Percentiles rank a stretch among this genome's conserved stretches.
Conservation (phyloP, 2,888 invertebrate species). For the Dryobotodes eremita region DNA sequence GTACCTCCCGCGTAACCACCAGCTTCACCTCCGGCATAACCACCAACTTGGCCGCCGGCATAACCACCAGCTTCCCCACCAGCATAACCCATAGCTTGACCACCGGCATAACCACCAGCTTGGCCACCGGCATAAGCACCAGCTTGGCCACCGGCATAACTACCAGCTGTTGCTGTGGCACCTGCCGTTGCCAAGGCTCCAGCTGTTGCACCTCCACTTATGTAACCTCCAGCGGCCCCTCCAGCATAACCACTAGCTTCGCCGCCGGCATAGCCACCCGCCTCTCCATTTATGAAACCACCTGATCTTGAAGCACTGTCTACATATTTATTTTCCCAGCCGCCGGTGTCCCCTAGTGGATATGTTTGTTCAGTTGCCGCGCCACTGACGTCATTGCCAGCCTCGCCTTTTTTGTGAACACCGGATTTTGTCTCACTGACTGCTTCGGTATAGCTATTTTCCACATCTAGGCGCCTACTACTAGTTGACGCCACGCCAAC, state of each 20-base stretch:
- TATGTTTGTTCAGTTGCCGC: background rate
- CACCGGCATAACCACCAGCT: background rate
- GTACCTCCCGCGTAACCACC: background rate
- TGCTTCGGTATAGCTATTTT: background rate
- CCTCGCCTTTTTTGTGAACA: background rate
- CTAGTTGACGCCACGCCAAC: constrained; percentile 8
- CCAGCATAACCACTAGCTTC: constrained; percentile 3
- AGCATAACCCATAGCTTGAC: background rate
- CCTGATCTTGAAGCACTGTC: constrained; percentile 11
- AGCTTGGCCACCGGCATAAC: background rate
- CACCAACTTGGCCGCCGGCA: background rate
- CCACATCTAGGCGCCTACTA: background rate
- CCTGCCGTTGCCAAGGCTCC: too few species aligned
- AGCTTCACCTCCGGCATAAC: background rate
- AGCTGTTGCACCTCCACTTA: background rate
- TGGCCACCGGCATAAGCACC: background rate
- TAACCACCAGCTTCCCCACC: background rate
- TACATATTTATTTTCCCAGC: background rate
- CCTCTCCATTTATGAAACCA: constrained; percentile 4
- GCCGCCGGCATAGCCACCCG: constrained; percentile 5
- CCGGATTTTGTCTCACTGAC: background rate
- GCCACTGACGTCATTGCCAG: background rate
- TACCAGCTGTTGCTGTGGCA: too few species aligned
- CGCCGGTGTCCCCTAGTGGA: background rate
- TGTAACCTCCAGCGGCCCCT: background rate